phyloP scores from a whole-genome alignment of 2,888 invertebrate species.

The Magallana nippona region DNA sequence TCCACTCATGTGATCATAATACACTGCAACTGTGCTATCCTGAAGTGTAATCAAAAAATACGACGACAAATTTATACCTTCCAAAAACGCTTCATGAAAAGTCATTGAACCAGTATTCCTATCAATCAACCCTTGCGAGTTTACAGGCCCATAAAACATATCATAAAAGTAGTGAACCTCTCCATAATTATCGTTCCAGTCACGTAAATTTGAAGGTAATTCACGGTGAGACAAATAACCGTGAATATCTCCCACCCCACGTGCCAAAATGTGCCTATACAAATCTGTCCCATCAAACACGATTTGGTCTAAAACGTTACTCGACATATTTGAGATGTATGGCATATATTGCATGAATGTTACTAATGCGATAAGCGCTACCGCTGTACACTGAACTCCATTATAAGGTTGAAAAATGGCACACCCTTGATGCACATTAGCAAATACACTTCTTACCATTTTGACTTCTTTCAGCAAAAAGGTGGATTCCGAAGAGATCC shows the following conservation, averaged over 20 bases:
- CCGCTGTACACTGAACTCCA: constrained; percentile 49
- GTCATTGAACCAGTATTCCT: constrained; percentile 30
- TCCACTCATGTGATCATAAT: constrained; percentile 32
- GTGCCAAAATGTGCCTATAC: constrained; percentile 14
- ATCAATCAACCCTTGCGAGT: constrained; percentile 30
- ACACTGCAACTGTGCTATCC: constrained; percentile 31
- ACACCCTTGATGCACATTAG: constrained; percentile 48
- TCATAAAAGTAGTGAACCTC: constrained; percentile 38
- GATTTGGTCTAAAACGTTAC: not conserved
- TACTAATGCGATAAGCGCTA: constrained; percentile 38
- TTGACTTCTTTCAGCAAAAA: constrained; percentile 30
- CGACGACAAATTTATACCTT: constrained; percentile 36
- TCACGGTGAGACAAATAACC: constrained; percentile 39
- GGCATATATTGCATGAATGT: constrained; percentile 22
- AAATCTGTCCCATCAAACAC: constrained; percentile 3
- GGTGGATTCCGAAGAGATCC: constrained; percentile 6
- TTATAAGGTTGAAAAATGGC: constrained; percentile 41
- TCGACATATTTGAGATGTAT: constrained; percentile 24
- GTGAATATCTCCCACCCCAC: constrained; percentile 16
- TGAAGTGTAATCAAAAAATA: constrained; percentile 4
- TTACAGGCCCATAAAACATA: constrained; percentile 37
- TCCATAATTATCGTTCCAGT: constrained; percentile 22
- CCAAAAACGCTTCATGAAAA: constrained; percentile 39
- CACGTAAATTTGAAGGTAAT: constrained; percentile 32
- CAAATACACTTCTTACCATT: constrained; percentile 33